These are phyloP conservation scores for Orius insidiosus DNA, from an alignment of 1,140 invertebrate species.

Conservation along the genomic window DNA sequence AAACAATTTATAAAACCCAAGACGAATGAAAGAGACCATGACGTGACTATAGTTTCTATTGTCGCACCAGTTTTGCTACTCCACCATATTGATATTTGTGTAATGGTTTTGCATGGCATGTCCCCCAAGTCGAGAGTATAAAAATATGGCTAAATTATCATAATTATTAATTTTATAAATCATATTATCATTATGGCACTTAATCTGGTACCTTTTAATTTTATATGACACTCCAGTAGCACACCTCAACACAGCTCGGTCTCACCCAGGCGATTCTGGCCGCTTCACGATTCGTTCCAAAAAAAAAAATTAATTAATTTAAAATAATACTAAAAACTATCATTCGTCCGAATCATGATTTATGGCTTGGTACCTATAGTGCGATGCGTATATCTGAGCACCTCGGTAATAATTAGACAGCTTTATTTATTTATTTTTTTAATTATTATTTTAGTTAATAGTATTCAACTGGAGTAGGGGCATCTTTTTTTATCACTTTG, in stretches of 20 bases:
- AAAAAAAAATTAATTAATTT: constrained; percentile 4
- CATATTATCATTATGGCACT: constrained; percentile 1
- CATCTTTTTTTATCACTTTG: no score
- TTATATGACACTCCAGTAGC: constrained; percentile 12
- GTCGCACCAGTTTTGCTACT: constrained; percentile 12
- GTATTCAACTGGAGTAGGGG: no score
- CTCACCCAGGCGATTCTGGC: background rate
- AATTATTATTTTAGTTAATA: no score
- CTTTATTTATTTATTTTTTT: constrained; percentile 11
- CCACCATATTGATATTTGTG: constrained; percentile 12
- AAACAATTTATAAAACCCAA: constrained; percentile 8
- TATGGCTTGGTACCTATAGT: constrained; percentile 4
- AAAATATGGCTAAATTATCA: background rate
- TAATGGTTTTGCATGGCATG: constrained; percentile 15
- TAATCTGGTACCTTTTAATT: constrained; percentile 9
- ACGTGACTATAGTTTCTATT: constrained; percentile 1
- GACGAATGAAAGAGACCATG: background rate
- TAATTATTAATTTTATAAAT: no score
- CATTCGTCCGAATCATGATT: no score
- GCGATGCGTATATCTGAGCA: constrained; percentile 14
- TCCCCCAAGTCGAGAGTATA: constrained; percentile 5
- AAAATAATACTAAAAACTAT: background rate
- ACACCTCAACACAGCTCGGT: constrained; percentile 10
- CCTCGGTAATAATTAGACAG: constrained; percentile 10
- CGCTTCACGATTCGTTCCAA: background rate